Percentiles rank a stretch among this genome's conserved stretches.
These are phyloP conservation scores for Acleris cristana DNA, from an alignment of 2,888 invertebrate species.

Conservation along the genomic window DNA sequence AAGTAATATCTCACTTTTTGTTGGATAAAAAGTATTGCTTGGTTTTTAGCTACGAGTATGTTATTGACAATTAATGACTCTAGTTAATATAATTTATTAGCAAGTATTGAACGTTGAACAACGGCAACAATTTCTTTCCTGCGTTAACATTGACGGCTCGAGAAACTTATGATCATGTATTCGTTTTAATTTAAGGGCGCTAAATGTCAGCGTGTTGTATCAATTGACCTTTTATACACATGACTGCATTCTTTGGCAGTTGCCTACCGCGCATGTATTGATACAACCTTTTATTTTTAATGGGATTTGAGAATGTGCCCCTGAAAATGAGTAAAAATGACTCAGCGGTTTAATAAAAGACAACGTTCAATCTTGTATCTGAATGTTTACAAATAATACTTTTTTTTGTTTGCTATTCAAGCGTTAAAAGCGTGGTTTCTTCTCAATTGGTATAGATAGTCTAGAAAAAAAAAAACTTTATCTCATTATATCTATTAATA, in stretches of 20 bases:
- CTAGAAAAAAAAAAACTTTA: no score
- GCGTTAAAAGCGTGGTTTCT: no score
- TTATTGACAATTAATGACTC: no score
- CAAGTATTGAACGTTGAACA: constrained; percentile 38
- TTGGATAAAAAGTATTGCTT: no score
- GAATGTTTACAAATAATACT: neutral
- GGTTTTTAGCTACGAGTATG: no score
- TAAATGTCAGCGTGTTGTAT: constrained; percentile 55
- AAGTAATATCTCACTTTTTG: no score
- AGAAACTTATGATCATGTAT: constrained; percentile 50
- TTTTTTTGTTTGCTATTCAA: no score
- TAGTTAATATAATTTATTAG: no score
- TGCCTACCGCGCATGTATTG: constrained; percentile 18
- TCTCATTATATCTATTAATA: no score
- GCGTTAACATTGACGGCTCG: constrained; percentile 41
- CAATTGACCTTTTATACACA: constrained; percentile 51
- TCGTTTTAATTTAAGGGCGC: constrained; percentile 55
- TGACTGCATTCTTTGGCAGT: constrained; percentile 37
- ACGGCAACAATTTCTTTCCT: constrained; percentile 42
- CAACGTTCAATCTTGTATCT: neutral
- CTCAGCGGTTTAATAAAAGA: neutral
- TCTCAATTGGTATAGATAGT: no score
- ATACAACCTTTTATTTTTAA: constrained; percentile 10
- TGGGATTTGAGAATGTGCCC: constrained; percentile 12
- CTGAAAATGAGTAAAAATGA: neutral